These are phyloP conservation scores for Drosophila suboccidentalis DNA, from an alignment of 2,888 invertebrate species.

Conservation along the genomic window DNA sequence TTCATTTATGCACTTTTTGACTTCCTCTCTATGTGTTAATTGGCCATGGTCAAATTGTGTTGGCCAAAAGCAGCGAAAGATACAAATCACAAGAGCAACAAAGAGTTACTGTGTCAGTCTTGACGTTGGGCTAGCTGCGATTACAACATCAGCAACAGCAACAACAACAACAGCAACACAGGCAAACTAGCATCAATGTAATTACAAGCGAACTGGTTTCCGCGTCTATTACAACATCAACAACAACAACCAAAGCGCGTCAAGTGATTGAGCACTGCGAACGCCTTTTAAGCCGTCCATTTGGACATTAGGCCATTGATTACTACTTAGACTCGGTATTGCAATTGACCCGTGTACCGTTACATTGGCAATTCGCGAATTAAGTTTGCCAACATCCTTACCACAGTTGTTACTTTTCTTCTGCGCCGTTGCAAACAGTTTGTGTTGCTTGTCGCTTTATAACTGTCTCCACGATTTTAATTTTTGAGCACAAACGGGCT, in stretches of 20 bases:
- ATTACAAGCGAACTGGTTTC: slow-evolving; percentile 74
- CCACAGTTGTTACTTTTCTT: slow-evolving; percentile 30
- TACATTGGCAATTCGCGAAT: slow-evolving; percentile 27
- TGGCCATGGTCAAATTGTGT: slow-evolving; percentile 70
- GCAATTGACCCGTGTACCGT: slow-evolving; percentile 39
- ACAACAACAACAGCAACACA: slow-evolving; percentile 11
- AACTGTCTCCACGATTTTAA: slow-evolving; percentile 63
- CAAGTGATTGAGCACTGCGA: slow-evolving; percentile 33
- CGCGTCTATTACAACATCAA: slow-evolving; percentile 69
- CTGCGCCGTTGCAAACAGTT: slow-evolving; percentile 33
- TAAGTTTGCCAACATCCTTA: slow-evolving; percentile 29
- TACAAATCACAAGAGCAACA: slow-evolving; percentile 19
- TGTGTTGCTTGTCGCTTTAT: slow-evolving; percentile 52
- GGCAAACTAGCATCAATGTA: slow-evolving; percentile 56
- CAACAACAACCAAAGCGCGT: slow-evolving; percentile 17
- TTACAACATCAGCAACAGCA: slow-evolving; percentile 57
- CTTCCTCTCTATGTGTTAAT: slow-evolving; percentile 63
- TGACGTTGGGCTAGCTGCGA: slow-evolving; percentile 50
- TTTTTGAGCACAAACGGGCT: slow-evolving; percentile 26
- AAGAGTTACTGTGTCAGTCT: slow-evolving; percentile 19
- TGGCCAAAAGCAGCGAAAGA: slow-evolving; percentile 25
- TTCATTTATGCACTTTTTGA: slow-evolving; percentile 14
- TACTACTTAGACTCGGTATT: slow-evolving; percentile 7
- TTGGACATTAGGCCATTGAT: slow-evolving; percentile 28
- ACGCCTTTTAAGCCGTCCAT: slow-evolving; percentile 11